Base-by-base conservation (phyloP, 2,113 vertebrate genomes). In the Lota lota region DNA sequence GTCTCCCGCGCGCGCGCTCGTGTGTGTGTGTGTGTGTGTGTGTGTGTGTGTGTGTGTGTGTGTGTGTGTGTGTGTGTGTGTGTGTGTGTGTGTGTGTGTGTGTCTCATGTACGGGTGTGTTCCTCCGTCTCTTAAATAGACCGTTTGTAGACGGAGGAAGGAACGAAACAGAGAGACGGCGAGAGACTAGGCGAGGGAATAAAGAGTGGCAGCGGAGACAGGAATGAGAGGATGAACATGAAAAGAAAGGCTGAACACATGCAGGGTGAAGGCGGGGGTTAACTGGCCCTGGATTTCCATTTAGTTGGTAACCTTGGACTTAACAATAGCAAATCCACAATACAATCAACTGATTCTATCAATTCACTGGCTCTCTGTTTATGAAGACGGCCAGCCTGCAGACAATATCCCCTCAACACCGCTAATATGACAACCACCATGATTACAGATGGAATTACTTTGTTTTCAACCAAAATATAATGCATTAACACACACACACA, bases 391-490 rank as follows among this genome's bases (percentile, higher is more conserved):
- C 76, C 66, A 68, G 76, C 83, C 79, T 60, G 58, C 6, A 2
- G 17, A 79, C 75, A 24, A 0, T 66, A 70, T 80, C 85, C 68
- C 76, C 85, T 76, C 77, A 79, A 79, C 63, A 74, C 78, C 80
- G 84, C 79, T 80, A 73, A 69, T 77, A 79, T 83, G 74, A 70
- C 74, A 77, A 76, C 78, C 66, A 76, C 72, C 76, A 79, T 78
- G 62, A 75, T 73, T 84, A 73, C 69, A 57, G 61, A 67, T 65
- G 56, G 2, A 2, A 61, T 53, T 2, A 76, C 65, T 78, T 79
- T 69, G 69, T 63, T 76, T 69, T 66, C 69, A 79, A 75, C 56
- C 63, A 72, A 72, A 75, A 7, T 17, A 36, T 28, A 22, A n/a
- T 58, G 56, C 7, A 58, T 8, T 19, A 58, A 4, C 19, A 58